Conservation (phyloP, 2,888 invertebrate species). For the Ischnura elegans region DNA sequence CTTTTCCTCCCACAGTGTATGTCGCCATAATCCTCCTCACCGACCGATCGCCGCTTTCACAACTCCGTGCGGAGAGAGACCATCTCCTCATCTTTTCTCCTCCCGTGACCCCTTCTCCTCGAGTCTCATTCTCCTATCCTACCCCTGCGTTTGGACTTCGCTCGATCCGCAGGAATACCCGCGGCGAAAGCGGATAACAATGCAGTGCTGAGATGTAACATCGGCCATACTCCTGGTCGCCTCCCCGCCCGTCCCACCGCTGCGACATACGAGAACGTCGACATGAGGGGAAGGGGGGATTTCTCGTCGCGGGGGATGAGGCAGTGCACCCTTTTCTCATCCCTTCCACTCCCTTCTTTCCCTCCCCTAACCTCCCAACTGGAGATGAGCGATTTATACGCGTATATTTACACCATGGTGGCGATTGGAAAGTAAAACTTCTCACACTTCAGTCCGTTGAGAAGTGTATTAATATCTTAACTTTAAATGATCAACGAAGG, state of each 20-base stretch:
- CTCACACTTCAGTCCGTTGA: too few relatives aligned
- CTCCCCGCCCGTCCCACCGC: background rate
- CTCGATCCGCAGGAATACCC: conserved; percentile 41
- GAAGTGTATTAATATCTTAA: too few relatives aligned
- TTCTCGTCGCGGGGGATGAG: background rate
- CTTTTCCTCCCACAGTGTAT: background rate
- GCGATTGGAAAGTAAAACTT: background rate
- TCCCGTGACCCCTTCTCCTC: background rate
- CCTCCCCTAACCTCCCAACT: background rate
- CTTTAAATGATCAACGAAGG: too few relatives aligned
- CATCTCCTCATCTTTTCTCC: background rate
- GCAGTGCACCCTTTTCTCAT: background rate
- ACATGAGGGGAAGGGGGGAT: too few relatives aligned
- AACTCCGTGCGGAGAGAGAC: background rate
- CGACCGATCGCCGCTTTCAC: background rate
- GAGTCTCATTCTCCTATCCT: background rate
- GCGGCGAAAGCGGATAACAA: conserved; percentile 39
- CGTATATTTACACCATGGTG: background rate
- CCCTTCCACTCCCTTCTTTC: background rate
- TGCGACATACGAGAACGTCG: background rate
- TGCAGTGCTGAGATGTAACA: conserved; percentile 36
- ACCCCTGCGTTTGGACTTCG: background rate
- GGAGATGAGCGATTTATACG: background rate
- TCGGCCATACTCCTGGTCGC: background rate
- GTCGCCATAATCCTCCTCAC: background rate